A percentile compares a stretch with the other conserved stretches of the same genome.
These are phyloP conservation scores for Adelognathus sp. DNA, from an alignment of 2,888 invertebrate genomes.

Conservation along the genomic window DNA sequence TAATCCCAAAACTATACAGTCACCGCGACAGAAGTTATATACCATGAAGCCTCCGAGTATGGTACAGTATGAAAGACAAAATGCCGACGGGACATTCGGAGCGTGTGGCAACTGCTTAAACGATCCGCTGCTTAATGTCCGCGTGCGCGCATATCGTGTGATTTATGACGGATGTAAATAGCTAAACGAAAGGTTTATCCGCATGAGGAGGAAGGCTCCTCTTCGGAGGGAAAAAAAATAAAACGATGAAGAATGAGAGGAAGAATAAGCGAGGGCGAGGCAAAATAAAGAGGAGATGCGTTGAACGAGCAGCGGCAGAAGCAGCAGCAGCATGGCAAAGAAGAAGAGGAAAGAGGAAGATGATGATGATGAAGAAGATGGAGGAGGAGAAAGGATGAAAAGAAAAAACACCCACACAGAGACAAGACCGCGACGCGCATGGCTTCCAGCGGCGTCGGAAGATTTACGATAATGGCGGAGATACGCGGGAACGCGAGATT, in stretches of 20 bases:
- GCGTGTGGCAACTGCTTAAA: constrained; percentile 60
- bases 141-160: constrained; percentile 65
- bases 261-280: constrained; percentile 28
- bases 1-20: constrained; percentile 9
- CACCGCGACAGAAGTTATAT: neutral
- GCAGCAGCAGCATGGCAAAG: neutral
- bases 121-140: constrained; percentile 61
- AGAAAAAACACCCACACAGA: constrained; percentile 48
- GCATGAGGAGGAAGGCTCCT: constrained; percentile 62
- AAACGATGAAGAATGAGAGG: constrained; percentile 18
- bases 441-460: constrained; percentile 72
- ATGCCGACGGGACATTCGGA: constrained; percentile 52
- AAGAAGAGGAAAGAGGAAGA: constrained; percentile 52
- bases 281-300: constrained; percentile 41
- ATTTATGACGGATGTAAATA: constrained; percentile 73
- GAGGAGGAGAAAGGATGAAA: constrained; percentile 11
- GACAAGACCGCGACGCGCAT: constrained; percentile 54
- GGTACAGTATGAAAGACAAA: constrained; percentile 9
- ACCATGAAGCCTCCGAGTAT: constrained; percentile 21
- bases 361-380: constrained; percentile 22
- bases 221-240: constrained; percentile 31
- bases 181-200: constrained; percentile 74
- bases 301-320: constrained; percentile 5
- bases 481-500: constrained; percentile 73
- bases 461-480: constrained; percentile 79